Evolutionary conservation across 2,888 invertebrate genomes (phyloP).

Genomic region (Lasioglossum morio): DNA sequence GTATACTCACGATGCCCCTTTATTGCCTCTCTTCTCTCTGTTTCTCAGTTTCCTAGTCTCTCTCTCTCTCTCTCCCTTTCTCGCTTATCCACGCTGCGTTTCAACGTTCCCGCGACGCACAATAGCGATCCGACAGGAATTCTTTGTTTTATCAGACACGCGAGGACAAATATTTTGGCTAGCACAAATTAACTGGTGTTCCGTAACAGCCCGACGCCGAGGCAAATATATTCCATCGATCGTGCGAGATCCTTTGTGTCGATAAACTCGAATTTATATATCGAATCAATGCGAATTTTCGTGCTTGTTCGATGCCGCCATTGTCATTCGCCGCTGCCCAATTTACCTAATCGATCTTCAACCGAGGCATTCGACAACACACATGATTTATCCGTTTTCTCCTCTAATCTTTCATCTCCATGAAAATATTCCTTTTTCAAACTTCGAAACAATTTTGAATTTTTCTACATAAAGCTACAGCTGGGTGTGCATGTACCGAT

Average conservation of each 20-base stretch:
- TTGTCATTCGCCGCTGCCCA: neutral
- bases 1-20: slow-evolving; percentile 60
- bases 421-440: too few species aligned
- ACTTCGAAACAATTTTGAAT: too few species aligned
- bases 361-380: neutral
- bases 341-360: neutral
- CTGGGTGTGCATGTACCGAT: too few species aligned
- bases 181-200: slow-evolving; percentile 42
- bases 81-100: slow-evolving; percentile 13
- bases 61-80: slow-evolving; percentile 1
- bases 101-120: slow-evolving; percentile 34
- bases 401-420: neutral
- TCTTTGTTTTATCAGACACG: slow-evolving; percentile 53
- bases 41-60: neutral
- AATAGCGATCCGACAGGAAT: slow-evolving; percentile 52
- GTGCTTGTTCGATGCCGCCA: neutral
- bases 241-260: neutral
- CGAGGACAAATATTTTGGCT: slow-evolving; percentile 66
- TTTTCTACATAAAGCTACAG: too few species aligned
- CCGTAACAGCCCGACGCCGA: slow-evolving; percentile 26
- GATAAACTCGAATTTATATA: neutral
- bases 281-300: neutral
- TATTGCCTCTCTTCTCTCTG: slow-evolving; percentile 44
- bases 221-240: neutral
- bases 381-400: neutral